These are phyloP conservation scores for Melanotaenia maccullochi DNA, from an alignment of 2,797 vertebrate genomes.

Conservation along the genomic window DNA sequence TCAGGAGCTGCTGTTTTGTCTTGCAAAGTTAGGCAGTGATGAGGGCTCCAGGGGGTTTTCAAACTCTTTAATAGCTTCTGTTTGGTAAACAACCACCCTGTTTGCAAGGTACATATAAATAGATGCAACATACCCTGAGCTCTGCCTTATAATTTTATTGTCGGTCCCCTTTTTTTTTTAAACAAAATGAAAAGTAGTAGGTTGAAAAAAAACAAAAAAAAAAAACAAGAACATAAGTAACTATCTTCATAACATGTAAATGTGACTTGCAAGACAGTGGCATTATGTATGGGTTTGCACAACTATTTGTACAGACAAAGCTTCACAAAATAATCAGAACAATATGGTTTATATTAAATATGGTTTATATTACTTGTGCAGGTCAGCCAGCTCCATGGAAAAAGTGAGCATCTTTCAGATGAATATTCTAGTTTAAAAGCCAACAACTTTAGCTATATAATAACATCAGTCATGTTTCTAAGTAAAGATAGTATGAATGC, in stretches of 20 bases:
- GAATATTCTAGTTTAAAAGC: neutral
- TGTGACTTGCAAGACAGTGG: neutral
- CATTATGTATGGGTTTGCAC: neutral
- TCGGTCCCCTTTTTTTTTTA: slow-evolving; percentile 14
- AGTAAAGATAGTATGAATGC: neutral
- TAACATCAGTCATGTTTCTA: neutral
- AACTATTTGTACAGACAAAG: neutral
- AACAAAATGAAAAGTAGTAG: neutral
- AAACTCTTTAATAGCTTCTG: slow-evolving; percentile 65
- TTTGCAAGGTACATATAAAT: slow-evolving; percentile 41
- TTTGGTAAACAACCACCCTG: slow-evolving; percentile 60
- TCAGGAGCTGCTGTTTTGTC: slow-evolving; percentile 73
- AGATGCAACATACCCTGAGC: slow-evolving; percentile 33
- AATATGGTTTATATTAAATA: neutral
- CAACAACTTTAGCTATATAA: neutral
- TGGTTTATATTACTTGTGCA: neutral
- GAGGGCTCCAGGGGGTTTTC: slow-evolving; percentile 46
- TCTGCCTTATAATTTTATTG: slow-evolving; percentile 16
- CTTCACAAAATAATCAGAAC: neutral
- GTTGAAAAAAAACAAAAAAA: neutral
- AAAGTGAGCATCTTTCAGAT: neutral
- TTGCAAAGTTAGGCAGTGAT: slow-evolving; percentile 60
- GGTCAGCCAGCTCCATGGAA: neutral
- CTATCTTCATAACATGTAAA: neutral
- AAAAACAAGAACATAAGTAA: neutral